Evolutionary conservation across 2,888 invertebrate species (phyloP).

Genomic region (Colletes collaris): DNA sequence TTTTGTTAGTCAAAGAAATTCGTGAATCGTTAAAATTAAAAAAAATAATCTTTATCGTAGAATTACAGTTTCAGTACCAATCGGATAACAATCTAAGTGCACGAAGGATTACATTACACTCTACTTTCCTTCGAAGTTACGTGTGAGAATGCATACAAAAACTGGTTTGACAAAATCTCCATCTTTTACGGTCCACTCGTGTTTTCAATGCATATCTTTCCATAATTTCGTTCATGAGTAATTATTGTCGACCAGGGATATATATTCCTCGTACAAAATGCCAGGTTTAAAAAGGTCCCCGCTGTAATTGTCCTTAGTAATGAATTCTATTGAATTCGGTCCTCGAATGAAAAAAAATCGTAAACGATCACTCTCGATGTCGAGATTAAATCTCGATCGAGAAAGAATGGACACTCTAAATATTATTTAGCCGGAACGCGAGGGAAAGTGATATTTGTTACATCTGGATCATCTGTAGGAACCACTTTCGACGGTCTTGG

Average conservation of each 20-base stretch:
- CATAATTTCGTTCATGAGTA: constrained; percentile 1
- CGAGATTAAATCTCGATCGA: constrained; percentile 6
- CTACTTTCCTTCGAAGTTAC: neutral
- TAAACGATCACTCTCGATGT: constrained; percentile 2
- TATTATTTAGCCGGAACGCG: constrained; percentile 22
- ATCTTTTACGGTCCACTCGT: neutral
- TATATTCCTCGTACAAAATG: neutral
- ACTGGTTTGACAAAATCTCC: constrained; percentile 26
- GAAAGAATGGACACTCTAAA: constrained; percentile 22
- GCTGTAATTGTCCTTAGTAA: too few relatives aligned
- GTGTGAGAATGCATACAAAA: neutral
- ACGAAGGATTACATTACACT: neutral
- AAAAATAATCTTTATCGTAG: neutral
- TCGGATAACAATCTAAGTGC: neutral
- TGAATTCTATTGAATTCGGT: too few relatives aligned
- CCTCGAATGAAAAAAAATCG: neutral
- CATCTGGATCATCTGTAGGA: constrained; percentile 45
- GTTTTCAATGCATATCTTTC: neutral
- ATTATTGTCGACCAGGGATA: constrained; percentile 7
- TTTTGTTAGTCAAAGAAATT: neutral
- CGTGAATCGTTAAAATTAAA: too few relatives aligned
- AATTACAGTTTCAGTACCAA: neutral
- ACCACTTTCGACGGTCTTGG: constrained; percentile 56
- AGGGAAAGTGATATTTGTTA: constrained; percentile 56
- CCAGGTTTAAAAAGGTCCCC: neutral